These are phyloP conservation scores for Lateolabrax maculatus DNA, from an alignment of 2,797 vertebrate species.

Conservation along the genomic window DNA sequence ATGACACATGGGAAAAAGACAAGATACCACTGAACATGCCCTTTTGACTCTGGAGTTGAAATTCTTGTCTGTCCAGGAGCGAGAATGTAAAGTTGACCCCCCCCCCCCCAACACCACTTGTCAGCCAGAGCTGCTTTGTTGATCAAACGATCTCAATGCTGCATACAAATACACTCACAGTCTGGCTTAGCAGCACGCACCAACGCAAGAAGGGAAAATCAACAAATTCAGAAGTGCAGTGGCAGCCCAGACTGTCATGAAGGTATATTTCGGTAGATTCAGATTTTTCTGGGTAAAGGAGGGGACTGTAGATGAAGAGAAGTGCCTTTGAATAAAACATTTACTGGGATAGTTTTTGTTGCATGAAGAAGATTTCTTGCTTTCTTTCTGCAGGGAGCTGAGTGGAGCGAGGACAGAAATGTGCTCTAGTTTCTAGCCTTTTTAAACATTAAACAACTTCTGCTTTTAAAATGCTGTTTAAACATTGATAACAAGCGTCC, in stretches of 20 bases:
- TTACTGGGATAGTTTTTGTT: conserved; percentile 57
- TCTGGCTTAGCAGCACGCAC: conserved; percentile 4
- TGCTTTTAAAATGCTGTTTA: conserved; percentile 66
- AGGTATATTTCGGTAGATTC: conserved; percentile 29
- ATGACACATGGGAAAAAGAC: too few relatives aligned
- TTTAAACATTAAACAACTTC: conserved; percentile 59
- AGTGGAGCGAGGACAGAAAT: conserved; percentile 35
- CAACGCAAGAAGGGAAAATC: conserved; percentile 31
- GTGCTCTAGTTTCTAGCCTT: conserved; percentile 45
- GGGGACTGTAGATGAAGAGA: conserved; percentile 46
- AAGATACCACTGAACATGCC: conserved; percentile 16
- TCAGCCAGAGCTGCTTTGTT: conserved; percentile 21
- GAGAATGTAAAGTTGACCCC: conserved; percentile 24
- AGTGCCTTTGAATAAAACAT: conserved; percentile 70
- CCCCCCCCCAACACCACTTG: not conserved
- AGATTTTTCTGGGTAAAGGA: conserved; percentile 29
- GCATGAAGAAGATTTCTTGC: conserved; percentile 39
- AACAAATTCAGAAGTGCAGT: conserved; percentile 47
- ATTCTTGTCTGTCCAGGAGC: conserved; percentile 3
- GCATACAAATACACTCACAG: conserved; percentile 40
- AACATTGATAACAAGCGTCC: conserved; percentile 58
- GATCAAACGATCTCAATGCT: conserved; percentile 39
- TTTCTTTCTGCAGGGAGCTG: conserved; percentile 47
- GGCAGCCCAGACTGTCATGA: conserved; percentile 21
- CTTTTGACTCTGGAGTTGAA: conserved; percentile 33